Evolutionary conservation across 2,888 invertebrate species (phyloP), one percentile per base, ranked within the genome.

Genomic region (Drosophila algonquin): DNA sequence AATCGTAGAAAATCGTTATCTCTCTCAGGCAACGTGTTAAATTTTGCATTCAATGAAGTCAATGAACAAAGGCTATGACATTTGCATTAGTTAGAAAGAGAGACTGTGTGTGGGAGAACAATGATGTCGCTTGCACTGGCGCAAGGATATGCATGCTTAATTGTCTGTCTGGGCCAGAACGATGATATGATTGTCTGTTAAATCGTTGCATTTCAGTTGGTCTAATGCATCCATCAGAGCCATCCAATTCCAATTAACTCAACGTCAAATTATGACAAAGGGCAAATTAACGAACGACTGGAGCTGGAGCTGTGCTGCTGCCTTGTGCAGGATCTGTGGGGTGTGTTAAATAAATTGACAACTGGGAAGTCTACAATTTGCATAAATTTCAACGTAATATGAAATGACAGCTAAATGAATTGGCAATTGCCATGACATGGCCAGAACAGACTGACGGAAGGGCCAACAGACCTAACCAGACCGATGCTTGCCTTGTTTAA

Each of bases 341-440:
- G 1, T 10, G 46, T 27, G 32, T 44, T 30, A 18, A 58, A 2
- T 40, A 55, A 63, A 54, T 70, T 70, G 68, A 64, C 52, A 75
- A 54, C 32, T 63, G 56, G 61, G 51, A 71, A 63, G 32, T 35
- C 57, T 65, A 70, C 70, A 77, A 80, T 83, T 86, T 83, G 57
- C 83, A 82, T 78, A 78, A 83, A 74, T 80, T 77, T 77, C 75
- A 73, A 67, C 68, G 77, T 73, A 65, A 79, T 82, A 63, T 79
- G 68, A 75, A 70, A 68, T 75, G 65, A 58, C 63, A 51, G 73
- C 18, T 53, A 68, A 65, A 77, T 86, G 76, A 80, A 73, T 79
- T 76, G 79, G 62, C 77, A 72, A 59, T 81, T 72, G 55, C 61
- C 63, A 75, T 48, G 68, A 44, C 47, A 72, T 40, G 40, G 40